Evolutionary conservation across 2,113 vertebrate species (phyloP).

Genomic region (Athene cunicularia): DNA sequence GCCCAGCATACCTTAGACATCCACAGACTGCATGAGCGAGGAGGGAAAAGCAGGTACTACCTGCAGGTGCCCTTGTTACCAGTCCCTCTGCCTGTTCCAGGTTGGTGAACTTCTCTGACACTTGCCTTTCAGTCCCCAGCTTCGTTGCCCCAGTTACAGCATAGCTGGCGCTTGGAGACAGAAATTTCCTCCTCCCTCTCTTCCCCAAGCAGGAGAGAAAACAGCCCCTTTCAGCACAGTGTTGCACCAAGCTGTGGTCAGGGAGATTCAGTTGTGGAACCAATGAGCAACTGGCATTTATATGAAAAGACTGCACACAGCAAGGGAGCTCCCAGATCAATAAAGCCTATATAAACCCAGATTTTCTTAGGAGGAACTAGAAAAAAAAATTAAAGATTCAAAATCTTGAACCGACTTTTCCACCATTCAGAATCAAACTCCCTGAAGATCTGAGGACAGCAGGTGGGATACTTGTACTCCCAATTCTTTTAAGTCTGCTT

Average conservation of each 20-base stretch:
- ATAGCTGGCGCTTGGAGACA: constrained; percentile 38
- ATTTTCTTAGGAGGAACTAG: not conserved
- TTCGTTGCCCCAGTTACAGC: constrained; percentile 37
- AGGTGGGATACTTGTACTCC: not conserved
- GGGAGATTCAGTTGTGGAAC: not conserved
- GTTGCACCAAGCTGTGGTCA: not conserved
- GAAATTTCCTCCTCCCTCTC: not conserved
- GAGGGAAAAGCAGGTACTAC: not conserved
- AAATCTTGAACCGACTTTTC: not conserved
- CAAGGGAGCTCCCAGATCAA: not conserved
- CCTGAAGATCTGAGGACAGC: not conserved
- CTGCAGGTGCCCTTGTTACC: not conserved
- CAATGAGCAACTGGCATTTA: not conserved
- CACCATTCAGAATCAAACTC: not conserved
- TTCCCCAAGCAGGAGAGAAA: not conserved
- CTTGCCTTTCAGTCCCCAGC: not conserved
- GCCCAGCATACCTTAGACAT: not conserved
- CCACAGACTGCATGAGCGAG: not conserved
- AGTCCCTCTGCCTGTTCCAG: not conserved
- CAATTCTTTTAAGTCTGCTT: not conserved
- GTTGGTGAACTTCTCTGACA: not conserved
- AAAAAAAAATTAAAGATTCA: not conserved
- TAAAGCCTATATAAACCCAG: not conserved
- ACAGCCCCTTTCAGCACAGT: not conserved
- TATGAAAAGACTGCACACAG: not conserved